A percentile compares a stretch with the other conserved stretches of the same genome.
Conservation (phyloP, 2,113 vertebrate genomes). For the Edolisoma coerulescens region DNA sequence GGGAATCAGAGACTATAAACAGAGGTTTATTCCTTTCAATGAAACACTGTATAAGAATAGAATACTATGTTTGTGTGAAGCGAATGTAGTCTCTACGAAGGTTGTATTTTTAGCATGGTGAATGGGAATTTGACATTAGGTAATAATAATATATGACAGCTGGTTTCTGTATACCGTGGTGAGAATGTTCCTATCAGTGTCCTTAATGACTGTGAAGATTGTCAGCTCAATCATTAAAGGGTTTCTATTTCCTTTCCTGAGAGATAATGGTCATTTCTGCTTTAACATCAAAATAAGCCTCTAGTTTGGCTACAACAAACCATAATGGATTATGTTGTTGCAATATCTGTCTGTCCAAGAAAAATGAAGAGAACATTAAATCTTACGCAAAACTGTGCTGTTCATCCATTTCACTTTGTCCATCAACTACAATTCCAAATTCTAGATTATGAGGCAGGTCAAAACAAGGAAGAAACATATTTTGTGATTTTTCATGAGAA, state of each 20-base stretch:
- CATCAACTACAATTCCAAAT: not conserved
- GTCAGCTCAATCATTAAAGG: not conserved
- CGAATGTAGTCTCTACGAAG: not conserved
- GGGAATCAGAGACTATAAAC: not conserved
- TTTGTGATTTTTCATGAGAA: not conserved
- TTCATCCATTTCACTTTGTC: conserved; percentile 3
- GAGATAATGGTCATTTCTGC: not conserved
- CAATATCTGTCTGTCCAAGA: not conserved
- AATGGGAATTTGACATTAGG: not conserved
- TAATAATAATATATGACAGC: conserved; percentile 2
- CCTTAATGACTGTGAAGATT: conserved; percentile 4
- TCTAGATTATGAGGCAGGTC: not conserved
- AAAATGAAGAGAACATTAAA: not conserved
- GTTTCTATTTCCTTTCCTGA: not conserved
- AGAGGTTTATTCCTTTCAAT: not conserved
- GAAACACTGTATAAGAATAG: not conserved
- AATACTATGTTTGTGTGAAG: not conserved
- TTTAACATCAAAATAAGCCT: not conserved
- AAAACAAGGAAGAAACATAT: not conserved
- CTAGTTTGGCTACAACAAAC: not conserved
- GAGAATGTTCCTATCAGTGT: not conserved
- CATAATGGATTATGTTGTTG: not conserved
- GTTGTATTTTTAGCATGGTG: not conserved
- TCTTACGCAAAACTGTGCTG: not conserved
- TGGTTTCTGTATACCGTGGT: not conserved